These are phyloP conservation scores for Calidris pugnax DNA, from an alignment of 2,113 vertebrate species.

Conservation along the genomic window DNA sequence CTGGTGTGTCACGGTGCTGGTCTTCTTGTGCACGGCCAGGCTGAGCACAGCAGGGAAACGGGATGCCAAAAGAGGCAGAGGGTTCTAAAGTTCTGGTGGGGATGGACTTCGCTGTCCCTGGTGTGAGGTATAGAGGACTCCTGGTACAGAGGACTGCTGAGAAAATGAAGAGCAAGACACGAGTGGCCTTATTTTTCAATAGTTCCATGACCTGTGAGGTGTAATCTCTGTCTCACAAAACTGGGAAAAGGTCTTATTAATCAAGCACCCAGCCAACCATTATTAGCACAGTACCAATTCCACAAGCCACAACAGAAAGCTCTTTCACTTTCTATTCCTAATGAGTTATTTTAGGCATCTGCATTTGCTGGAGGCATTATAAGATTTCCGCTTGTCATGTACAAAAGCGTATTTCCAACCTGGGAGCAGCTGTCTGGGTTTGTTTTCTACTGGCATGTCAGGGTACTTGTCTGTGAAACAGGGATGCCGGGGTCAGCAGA, in stretches of 20 bases:
- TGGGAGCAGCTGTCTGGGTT: background rate
- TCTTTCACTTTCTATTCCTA: background rate
- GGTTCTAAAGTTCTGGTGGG: background rate
- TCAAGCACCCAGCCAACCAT: background rate
- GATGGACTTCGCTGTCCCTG: background rate
- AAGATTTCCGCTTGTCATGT: background rate
- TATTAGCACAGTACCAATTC: accelerated
- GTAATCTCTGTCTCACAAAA: background rate
- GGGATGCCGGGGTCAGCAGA: background rate
- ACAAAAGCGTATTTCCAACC: background rate
- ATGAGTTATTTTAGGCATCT: background rate
- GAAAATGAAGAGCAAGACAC: background rate
- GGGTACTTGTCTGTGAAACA: background rate
- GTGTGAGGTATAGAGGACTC: background rate
- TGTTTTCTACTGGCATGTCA: background rate
- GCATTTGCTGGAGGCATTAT: background rate
- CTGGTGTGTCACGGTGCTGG: accelerated
- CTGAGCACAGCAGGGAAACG: background rate
- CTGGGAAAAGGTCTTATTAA: background rate
- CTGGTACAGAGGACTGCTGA: background rate
- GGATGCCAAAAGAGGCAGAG: background rate
- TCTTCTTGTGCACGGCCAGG: background rate
- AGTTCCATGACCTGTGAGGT: background rate
- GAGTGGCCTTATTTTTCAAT: background rate
- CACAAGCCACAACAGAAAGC: background rate